Base-by-base conservation (phyloP, 2,888 invertebrate genomes). In the Callinectes sapidus region DNA sequence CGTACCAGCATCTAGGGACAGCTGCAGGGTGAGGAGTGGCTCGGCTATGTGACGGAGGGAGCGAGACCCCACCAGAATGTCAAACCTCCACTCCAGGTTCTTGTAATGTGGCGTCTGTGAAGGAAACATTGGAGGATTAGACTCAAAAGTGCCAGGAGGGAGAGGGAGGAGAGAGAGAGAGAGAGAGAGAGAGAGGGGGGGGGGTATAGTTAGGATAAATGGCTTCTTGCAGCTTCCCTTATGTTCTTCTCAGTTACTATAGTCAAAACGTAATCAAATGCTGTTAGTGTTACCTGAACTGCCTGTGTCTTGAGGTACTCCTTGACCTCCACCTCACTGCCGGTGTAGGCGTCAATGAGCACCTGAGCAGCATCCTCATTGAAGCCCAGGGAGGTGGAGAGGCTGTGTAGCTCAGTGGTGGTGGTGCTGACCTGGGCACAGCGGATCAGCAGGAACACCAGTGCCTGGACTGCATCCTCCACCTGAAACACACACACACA, bases 81-180 rank as follows among this genome's bases (percentile, higher is more conserved):
- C 93, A 91, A 93, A 93, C n/a, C 93, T 86, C 93, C 93, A 93
- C 66, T 93, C 93, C 28, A 93, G 86, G 87, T 93, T 81, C 10
- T 90, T 89, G 61, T 93, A 93, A 8, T 91, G 91, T 32, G 89
- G 91, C 5, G 86, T 89, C 93, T 93, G 93, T 86, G 54, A 87
- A 48, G 54, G 42, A 28, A n/a, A 16, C n/a, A 2, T 6, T n/a
- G 10, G 28, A 28, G 71, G n/a, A 28, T 71, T 61, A 61, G 61
- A 23, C 42, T 6, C 39, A 39, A 39, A 48, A 48, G n/a, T 88
- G 6, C 39, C 14, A 16, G 61, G 28, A 89, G 55, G 5, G 39
- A 39, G 39, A 39, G 39, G 5, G 39, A 39, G 39, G 39, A 39
- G 39, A 39, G 39, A 39, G 39, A 39, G 39, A 39, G 39, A 39